These are phyloP conservation scores for Thunnus thynnus DNA, from an alignment of 2,113 vertebrate species.

Conservation along the genomic window DNA sequence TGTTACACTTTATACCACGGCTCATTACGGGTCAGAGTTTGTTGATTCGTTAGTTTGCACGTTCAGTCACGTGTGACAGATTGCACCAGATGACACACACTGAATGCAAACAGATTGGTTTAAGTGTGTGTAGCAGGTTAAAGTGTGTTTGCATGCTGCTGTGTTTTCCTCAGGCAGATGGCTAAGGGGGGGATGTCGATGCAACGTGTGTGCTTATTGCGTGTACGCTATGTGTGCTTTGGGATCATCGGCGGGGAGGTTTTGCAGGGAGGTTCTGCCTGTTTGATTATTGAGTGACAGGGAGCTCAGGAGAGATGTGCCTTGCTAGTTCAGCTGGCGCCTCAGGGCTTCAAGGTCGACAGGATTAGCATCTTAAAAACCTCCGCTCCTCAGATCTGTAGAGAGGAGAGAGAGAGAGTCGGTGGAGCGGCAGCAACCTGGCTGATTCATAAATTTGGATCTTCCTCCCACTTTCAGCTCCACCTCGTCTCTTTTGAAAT, in stretches of 20 bases:
- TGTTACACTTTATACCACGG: not conserved
- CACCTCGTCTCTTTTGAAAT: conserved; percentile 38
- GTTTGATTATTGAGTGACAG: conserved; percentile 72
- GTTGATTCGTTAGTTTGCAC: conserved; percentile 13
- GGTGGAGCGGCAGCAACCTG: conserved; percentile 34
- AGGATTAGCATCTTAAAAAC: conserved; percentile 70
- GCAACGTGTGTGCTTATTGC: conserved; percentile 1
- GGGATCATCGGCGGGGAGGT: conserved; percentile 38
- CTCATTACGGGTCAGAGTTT: conserved; percentile 35
- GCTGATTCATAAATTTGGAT: conserved; percentile 34
- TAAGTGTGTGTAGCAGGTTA: not conserved
- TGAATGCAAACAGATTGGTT: not conserved
- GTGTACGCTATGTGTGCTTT: not conserved
- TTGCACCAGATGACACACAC: not conserved
- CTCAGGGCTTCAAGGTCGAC: conserved; percentile 72
- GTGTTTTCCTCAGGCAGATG: conserved; percentile 11
- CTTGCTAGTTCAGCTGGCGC: conserved; percentile 46
- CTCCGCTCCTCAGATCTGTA: conserved; percentile 49
- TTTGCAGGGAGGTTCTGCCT: conserved; percentile 44
- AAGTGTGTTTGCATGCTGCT: not conserved
- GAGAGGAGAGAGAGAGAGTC: conserved; percentile 19
- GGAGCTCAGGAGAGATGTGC: conserved; percentile 62
- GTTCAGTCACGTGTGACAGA: conserved; percentile 20
- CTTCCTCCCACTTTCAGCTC: conserved; percentile 40
- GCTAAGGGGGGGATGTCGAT: conserved; percentile 27